Conservation (phyloP, 2,888 invertebrate species). For the Anodontia alba region DNA sequence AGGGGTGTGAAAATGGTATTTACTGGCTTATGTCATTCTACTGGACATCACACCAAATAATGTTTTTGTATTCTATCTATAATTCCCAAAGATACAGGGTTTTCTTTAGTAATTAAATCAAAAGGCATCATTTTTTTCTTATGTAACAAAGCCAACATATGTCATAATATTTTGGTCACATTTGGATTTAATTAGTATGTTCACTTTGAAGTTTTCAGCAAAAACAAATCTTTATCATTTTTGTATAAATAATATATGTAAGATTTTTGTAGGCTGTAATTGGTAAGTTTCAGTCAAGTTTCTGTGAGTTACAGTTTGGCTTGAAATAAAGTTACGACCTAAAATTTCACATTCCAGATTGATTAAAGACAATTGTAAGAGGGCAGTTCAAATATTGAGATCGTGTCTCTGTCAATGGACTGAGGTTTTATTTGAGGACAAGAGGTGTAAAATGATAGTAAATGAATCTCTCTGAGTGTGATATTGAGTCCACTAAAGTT, state of each 20-base stretch:
- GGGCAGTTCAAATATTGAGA: background rate
- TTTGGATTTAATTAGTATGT: too few relatives aligned
- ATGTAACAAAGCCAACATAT: background rate
- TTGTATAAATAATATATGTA: too few relatives aligned
- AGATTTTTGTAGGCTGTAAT: too few relatives aligned
- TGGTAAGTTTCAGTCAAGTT: too few relatives aligned
- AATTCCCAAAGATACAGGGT: background rate
- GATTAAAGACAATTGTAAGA: background rate
- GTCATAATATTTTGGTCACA: background rate
- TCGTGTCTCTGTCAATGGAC: background rate
- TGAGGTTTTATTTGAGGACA: background rate
- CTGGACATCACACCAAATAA: background rate
- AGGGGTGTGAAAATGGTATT: slow-evolving; percentile 14
- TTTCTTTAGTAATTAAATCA: slow-evolving; percentile 12
- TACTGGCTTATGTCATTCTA: background rate
- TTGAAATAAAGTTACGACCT: too few relatives aligned
- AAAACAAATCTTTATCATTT: too few relatives aligned
- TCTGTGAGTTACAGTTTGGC: too few relatives aligned
- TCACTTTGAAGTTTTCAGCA: too few relatives aligned
- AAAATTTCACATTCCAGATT: background rate
- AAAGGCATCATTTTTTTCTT: background rate
- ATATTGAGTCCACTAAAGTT: background rate
- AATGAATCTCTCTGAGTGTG: background rate
- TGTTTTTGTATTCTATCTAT: background rate
- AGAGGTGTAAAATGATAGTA: slow-evolving; percentile 1